Evolutionary conservation across 2,888 invertebrate species (phyloP), one percentile per base, ranked within the genome.

Genomic region (Phlogophora meticulosa): DNA sequence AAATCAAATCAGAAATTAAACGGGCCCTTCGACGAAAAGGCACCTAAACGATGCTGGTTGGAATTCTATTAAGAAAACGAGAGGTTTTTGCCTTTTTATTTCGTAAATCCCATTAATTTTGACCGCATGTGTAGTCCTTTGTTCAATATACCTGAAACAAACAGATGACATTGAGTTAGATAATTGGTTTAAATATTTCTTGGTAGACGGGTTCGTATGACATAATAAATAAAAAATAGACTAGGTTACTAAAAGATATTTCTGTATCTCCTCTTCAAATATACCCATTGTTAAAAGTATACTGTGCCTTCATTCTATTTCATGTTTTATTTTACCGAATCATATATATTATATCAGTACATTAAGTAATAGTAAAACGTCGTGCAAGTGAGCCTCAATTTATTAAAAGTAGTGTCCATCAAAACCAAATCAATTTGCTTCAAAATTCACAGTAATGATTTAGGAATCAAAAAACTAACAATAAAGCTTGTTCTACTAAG

Each of bases 61-160:
- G 46, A 72, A 75, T 80, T 71, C 11, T 61, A 70, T 81, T 72
- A 69, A 42, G 53, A 43, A 34, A 52, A 17, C 20, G 36, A 56
- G 46, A 61, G 48, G 22, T 28, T 49, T 60, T 43, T 65, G 32
- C 42, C 28, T 65, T 69, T 69, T 73, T 58, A 58, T 80, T 71
- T 67, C 17, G 58, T 38, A 49, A 63, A 68, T 59, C 51, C 22
- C 10, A 60, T 66, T 69, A 65, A 58, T 51, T 46, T 60, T 70
- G 42, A 34, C 66, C 52, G 61, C 67, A 38, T 70, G 48, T 59
- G 72, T 64, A 75, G 73, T 69, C 61, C 49, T 75, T 76, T 68
- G 60, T 72, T 24, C 43, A 65, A 59, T 82, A 59, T 82, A 84
- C 78, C 81, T 81, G 73, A 69, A 77, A 78, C 76, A 80, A 84